A percentile compares a stretch with the other conserved stretches of the same genome.
These are phyloP conservation scores for Pyralis farinalis DNA, from an alignment of 2,888 invertebrate genomes.

Conservation along the genomic window DNA sequence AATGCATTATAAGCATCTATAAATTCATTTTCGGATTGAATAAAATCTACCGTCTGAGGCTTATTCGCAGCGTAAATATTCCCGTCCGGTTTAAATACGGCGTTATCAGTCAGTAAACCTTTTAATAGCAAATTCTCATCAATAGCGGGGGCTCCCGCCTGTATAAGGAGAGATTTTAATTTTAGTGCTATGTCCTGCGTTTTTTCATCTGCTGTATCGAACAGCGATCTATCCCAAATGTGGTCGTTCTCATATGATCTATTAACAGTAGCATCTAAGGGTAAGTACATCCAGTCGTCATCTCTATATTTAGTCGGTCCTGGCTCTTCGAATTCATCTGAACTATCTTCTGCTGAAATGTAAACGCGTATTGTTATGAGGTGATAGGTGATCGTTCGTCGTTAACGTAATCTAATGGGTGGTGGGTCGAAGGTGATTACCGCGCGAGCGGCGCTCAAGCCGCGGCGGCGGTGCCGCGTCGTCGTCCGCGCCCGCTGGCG, in stretches of 20 bases:
- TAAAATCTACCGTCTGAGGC: slow-evolving; percentile 46
- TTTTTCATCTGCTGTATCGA: slow-evolving; percentile 10
- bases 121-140: slow-evolving; percentile 55
- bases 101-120: slow-evolving; percentile 42
- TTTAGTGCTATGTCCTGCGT: slow-evolving; percentile 49
- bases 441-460: slow-evolving; percentile 57
- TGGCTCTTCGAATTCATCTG: slow-evolving; percentile 68
- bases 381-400: slow-evolving; percentile 48
- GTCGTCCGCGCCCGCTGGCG: slow-evolving; percentile 66
- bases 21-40: slow-evolving; percentile 71
- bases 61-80: slow-evolving; percentile 21
- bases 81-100: slow-evolving; percentile 18
- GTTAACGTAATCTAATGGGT: slow-evolving; percentile 46
- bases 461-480: slow-evolving; percentile 59
- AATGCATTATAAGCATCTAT: slow-evolving; percentile 73
- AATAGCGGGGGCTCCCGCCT: slow-evolving; percentile 51
- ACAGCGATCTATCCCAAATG: slow-evolving; percentile 2
- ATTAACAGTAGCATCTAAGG: slow-evolving; percentile 35
- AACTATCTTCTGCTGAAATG: slow-evolving; percentile 77
- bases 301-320: slow-evolving; percentile 48
- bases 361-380: slow-evolving; percentile 68
- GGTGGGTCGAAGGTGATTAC: slow-evolving; percentile 56
- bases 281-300: slow-evolving; percentile 72
- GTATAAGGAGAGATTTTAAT: slow-evolving; percentile 49
- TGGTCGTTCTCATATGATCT: slow-evolving; percentile 22